Percentiles rank a stretch among this genome's conserved stretches.
Evolutionary conservation across 2,888 invertebrate species (phyloP).

Genomic region (Ceramica pisi): DNA sequence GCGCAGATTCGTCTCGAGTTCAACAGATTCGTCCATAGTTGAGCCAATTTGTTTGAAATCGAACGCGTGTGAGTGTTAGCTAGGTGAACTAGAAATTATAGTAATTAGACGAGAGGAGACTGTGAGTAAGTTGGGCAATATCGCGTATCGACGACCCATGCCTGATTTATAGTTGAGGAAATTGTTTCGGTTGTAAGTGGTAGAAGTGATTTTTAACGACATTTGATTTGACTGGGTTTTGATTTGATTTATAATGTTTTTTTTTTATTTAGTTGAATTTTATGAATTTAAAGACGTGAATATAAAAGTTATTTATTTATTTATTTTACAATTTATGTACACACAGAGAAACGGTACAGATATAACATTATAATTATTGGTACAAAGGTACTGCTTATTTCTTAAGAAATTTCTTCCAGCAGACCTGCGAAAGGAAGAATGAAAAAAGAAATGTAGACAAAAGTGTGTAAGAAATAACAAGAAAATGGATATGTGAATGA

Average conservation of each 20-base stretch:
- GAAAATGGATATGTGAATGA: too few relatives aligned
- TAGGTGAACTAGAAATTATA: constrained; percentile 45
- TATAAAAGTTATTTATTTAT: too few relatives aligned
- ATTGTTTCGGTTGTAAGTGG: constrained; percentile 24
- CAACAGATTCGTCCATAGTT: constrained; percentile 14
- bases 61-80: constrained; percentile 35
- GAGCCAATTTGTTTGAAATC: constrained; percentile 24
- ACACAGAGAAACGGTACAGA: too few relatives aligned
- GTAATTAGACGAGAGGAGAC: constrained; percentile 54
- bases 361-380: too few relatives aligned
- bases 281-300: background rate
- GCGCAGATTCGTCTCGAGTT: constrained; percentile 42
- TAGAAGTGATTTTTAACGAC: background rate
- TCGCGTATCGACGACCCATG: constrained; percentile 55
- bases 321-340: too few relatives aligned
- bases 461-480: too few relatives aligned
- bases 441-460: too few relatives aligned
- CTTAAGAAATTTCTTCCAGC: too few relatives aligned
- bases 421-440: too few relatives aligned
- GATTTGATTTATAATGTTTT: background rate
- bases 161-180: constrained; percentile 68
- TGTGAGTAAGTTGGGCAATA: constrained; percentile 65
- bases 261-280: background rate
- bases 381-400: too few relatives aligned
- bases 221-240: background rate